phyloP scores from a whole-genome alignment of 1,140 invertebrate species.

The Leptopilina clavipes region DNA sequence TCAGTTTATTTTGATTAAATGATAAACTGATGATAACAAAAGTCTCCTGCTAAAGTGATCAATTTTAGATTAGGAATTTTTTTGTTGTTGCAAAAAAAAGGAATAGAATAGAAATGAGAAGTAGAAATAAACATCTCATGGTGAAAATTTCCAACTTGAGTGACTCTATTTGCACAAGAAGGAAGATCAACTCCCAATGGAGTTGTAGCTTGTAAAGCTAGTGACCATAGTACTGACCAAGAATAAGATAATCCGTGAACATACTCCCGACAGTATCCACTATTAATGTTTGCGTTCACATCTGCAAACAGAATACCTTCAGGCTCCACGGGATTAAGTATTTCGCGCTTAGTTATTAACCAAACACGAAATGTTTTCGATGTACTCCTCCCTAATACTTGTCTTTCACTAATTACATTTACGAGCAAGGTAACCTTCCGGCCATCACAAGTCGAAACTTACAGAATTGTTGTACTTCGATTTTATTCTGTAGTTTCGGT shows the following conservation, averaged over 20 bases:
- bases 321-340: slow-evolving; percentile 46
- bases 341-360: slow-evolving; percentile 66
- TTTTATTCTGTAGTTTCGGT: no score
- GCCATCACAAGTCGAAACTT: no score
- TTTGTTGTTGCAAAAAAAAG: no score
- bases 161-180: slow-evolving; percentile 11
- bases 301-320: slow-evolving; percentile 70
- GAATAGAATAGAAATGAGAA: no score
- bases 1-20: no score
- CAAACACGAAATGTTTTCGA: slow-evolving; percentile 23
- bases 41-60: no score
- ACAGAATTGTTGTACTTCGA: no score
- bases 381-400: background rate
- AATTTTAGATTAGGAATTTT: no score
- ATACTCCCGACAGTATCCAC: slow-evolving; percentile 61
- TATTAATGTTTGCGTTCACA: slow-evolving; percentile 74
- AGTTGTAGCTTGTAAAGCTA: slow-evolving; percentile 41
- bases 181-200: slow-evolving; percentile 44
- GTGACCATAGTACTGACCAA: slow-evolving; percentile 64
- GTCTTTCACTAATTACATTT: background rate
- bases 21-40: no score
- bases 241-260: slow-evolving; percentile 72
- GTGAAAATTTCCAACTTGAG: background rate
- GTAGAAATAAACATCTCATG: background rate
- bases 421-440: no score